Base-by-base conservation (phyloP, 1,140 invertebrate genomes). In the Portunus trituberculatus region DNA sequence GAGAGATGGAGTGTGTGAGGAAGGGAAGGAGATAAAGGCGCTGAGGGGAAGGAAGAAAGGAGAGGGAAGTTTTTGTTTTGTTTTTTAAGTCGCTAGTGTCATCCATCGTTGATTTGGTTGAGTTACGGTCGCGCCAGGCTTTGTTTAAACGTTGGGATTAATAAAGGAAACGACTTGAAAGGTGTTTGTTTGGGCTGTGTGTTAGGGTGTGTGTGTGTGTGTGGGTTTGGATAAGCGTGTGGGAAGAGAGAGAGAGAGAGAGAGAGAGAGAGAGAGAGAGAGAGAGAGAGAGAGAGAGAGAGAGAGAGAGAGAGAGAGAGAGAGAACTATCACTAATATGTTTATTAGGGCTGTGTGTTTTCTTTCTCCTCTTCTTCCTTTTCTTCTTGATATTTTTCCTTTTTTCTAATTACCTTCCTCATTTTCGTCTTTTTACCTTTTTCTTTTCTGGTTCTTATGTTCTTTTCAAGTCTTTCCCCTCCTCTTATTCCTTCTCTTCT, bases 251-350 rank as follows among this genome's bases (percentile, higher is more conserved):
- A 76, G 59, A 76, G 59, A 76, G 59, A 76, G 59, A 10, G 10
- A 76, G 10, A 12, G 25, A 76, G 59, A 76, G 10, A 25, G 25
- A 25, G 59, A 10, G 25, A 25, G 25, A 12, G 59, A 25, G 59
- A 76, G 10, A 25, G 10, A 76, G 59, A 25, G 59, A 25, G 59
- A 76, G 59, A 76, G 59, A 76, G 59, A 76, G 59, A 76, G 59
- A 76, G 59, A 76, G 59, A 76, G 59, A 76, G 59, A 76, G 59
- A 76, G 59, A 76, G 59, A 76, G 59, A 76, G 59, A 76, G 59
- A 12, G 10, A 10, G 25, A 76, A 10, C 25, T 25, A 76, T 76
- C 59, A 76, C 10, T 76, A 25, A 76, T 14, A 25, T n/a, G n/a
- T n/a, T 76, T 76, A 25, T 76, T 10, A 76, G 25, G 59, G 25